Conservation (phyloP, 2,113 vertebrate species). For the Zosterops japonicus region DNA sequence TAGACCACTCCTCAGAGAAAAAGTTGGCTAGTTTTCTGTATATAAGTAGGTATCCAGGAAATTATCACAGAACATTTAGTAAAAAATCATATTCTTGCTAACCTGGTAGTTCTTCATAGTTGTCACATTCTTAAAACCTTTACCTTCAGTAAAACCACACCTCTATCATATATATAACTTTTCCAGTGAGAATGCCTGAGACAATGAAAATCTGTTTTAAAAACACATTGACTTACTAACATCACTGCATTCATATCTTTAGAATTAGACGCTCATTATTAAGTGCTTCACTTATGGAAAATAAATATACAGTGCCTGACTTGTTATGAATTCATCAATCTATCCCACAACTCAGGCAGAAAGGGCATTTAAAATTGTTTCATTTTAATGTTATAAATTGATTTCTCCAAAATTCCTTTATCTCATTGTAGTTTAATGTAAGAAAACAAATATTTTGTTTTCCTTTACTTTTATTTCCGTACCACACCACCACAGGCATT, state of each 20-base stretch:
- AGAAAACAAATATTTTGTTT: not conserved
- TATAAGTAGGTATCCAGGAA: not conserved
- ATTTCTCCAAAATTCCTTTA: not conserved
- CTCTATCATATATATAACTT: not conserved
- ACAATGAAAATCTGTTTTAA: not conserved
- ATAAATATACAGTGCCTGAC: not conserved
- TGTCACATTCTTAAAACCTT: not conserved
- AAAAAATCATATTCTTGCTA: not conserved
- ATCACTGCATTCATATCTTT: not conserved
- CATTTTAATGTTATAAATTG: not conserved
- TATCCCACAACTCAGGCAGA: not conserved
- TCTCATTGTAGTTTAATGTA: not conserved
- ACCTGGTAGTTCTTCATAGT: not conserved
- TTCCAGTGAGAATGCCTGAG: not conserved
- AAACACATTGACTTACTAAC: not conserved
- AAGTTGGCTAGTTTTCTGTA: not conserved
- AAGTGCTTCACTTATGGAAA: not conserved
- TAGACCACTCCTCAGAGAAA: not conserved
- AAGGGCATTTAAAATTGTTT: not conserved
- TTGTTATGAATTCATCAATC: not conserved
- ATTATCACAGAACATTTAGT: not conserved
- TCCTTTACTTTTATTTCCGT: fast-evolving
- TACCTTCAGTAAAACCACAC: not conserved
- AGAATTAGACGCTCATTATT: not conserved
- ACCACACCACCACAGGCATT: not conserved